These are phyloP conservation scores for Typhlichthys eigenmanni DNA, from an alignment of 2,797 vertebrate species.

Conservation along the genomic window DNA sequence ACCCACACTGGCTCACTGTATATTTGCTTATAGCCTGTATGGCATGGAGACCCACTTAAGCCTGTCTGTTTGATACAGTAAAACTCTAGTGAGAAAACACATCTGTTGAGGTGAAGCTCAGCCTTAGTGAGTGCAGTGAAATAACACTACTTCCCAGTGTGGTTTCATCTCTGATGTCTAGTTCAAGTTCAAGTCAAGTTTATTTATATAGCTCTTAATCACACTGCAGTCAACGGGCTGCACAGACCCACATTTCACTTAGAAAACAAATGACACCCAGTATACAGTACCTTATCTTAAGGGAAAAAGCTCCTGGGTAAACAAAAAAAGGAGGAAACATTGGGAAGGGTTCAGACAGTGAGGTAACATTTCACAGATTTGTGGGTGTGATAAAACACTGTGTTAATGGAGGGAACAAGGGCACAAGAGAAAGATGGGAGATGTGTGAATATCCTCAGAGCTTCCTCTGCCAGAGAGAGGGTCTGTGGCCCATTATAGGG, in stretches of 20 bases:
- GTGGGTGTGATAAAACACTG: slow-evolving; percentile 22
- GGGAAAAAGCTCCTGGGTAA: too few relatives aligned
- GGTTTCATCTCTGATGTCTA: slow-evolving; percentile 13
- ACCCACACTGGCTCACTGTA: slow-evolving; percentile 29
- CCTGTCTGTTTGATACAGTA: slow-evolving; percentile 3
- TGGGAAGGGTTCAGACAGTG: too few relatives aligned
- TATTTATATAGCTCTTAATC: too few relatives aligned
- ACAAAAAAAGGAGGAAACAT: too few relatives aligned
- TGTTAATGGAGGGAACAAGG: slow-evolving; percentile 27
- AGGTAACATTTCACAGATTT: slow-evolving; percentile 16
- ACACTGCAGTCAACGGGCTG: too few relatives aligned
- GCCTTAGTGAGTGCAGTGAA: background rate
- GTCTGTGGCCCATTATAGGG: slow-evolving; percentile 13
- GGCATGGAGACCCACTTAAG: slow-evolving; percentile 14
- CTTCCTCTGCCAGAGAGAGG: slow-evolving; percentile 41
- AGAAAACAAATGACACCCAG: too few relatives aligned
- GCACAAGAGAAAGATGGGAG: slow-evolving; percentile 43
- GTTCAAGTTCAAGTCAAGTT: too few relatives aligned
- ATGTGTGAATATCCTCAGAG: slow-evolving; percentile 36
- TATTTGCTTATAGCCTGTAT: slow-evolving; percentile 3
- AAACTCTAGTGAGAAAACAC: slow-evolving; percentile 21
- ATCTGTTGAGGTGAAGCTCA: slow-evolving; percentile 1
- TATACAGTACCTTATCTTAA: too few relatives aligned
- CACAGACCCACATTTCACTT: too few relatives aligned
- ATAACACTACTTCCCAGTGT: background rate